phyloP scores from a whole-genome alignment of 2,113 vertebrate genomes.

The Coptodon bakossiorum region DNA sequence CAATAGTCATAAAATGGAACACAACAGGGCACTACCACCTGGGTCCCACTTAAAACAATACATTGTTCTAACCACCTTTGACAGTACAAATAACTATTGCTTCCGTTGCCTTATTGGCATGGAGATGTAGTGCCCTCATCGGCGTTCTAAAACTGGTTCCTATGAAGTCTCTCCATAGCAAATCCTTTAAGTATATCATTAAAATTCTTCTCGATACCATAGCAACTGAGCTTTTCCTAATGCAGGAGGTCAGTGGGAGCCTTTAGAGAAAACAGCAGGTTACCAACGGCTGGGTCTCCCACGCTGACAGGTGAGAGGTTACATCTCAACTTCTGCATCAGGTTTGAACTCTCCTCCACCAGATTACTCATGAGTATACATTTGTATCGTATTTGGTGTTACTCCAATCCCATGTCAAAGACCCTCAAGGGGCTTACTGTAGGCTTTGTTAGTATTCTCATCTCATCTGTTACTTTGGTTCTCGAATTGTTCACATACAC shows the following conservation, averaged over 20 bases:
- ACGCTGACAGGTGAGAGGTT: conserved; percentile 34
- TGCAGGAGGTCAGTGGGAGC: conserved; percentile 10
- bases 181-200: conserved; percentile 33
- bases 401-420: neutral
- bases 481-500: neutral
- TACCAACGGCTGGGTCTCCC: conserved; percentile 19
- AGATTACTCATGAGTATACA: neutral
- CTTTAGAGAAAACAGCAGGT: conserved; percentile 19
- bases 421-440: neutral
- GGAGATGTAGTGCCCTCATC: neutral
- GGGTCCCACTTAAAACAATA: neutral
- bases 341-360: neutral
- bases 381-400: neutral
- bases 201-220: conserved; percentile 42
- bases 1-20: neutral
- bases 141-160: neutral
- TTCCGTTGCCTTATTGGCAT: neutral
- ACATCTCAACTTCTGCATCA: conserved; percentile 7
- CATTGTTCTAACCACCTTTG: neutral
- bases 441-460: neutral
- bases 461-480: neutral
- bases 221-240: conserved; percentile 39
- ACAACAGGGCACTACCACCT: neutral
- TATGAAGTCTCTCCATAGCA: conserved; percentile 2
- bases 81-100: neutral